Conservation (phyloP, 2,888 invertebrate genomes). For the Tholera decimalis region DNA sequence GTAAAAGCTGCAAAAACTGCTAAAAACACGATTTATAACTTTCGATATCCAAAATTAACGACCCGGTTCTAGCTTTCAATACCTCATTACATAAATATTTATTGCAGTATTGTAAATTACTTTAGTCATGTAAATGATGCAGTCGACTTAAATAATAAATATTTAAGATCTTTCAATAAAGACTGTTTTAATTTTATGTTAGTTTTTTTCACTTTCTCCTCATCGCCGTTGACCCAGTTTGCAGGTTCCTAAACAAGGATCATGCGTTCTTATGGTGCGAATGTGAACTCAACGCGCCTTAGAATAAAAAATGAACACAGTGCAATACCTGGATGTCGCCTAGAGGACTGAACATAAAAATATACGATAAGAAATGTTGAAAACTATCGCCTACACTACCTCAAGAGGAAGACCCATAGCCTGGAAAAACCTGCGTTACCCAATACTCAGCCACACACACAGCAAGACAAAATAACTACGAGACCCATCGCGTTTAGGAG, state of each 20-base stretch:
- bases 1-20: slow-evolving; percentile 39
- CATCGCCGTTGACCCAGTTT: background rate
- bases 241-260: slow-evolving; percentile 1
- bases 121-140: slow-evolving; percentile 67
- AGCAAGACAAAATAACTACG: too few relatives aligned
- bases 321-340: background rate
- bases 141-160: slow-evolving; percentile 70
- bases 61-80: slow-evolving; percentile 65
- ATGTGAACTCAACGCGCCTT: background rate
- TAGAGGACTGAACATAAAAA: background rate
- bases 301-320: background rate
- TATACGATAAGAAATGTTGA: background rate
- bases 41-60: slow-evolving; percentile 49
- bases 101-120: slow-evolving; percentile 79
- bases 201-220: slow-evolving; percentile 53
- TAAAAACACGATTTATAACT: slow-evolving; percentile 43
- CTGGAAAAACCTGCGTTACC: too few relatives aligned
- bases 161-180: slow-evolving; percentile 85
- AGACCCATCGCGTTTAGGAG: too few relatives aligned
- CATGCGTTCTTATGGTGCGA: background rate
- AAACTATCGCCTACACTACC: too few relatives aligned
- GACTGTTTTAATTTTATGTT: slow-evolving; percentile 79
- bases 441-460: too few relatives aligned
- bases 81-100: slow-evolving; percentile 75
- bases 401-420: too few relatives aligned